Percentiles rank a stretch among this genome's conserved stretches.
Conservation (phyloP, 2,113 vertebrate species). For the Anhinga rufa region DNA sequence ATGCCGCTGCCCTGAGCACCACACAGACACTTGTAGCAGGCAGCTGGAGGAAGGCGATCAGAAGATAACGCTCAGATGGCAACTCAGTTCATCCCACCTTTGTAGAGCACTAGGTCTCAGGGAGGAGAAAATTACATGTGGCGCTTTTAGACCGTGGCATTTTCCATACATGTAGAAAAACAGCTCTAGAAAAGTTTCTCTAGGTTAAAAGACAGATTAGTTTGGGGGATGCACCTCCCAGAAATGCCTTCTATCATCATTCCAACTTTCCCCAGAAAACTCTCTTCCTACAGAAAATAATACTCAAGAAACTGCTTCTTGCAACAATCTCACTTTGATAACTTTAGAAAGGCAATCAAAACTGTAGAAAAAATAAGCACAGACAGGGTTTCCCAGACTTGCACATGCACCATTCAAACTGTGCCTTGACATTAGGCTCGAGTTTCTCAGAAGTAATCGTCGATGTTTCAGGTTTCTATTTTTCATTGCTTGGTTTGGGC, state of each 20-base stretch:
- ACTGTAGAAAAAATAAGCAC: neutral
- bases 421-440: neutral
- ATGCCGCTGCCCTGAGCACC: neutral
- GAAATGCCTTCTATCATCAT: neutral
- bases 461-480: neutral
- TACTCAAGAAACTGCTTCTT: neutral
- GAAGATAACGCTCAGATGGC: neutral
- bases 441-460: neutral
- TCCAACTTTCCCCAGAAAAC: neutral
- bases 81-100: neutral
- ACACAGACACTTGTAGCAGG: neutral
- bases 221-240: neutral
- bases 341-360: neutral
- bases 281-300: neutral
- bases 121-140: neutral
- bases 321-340: neutral
- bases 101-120: rapidly evolving
- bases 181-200: neutral
- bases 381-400: neutral
- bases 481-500: neutral
- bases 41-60: neutral
- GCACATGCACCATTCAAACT: neutral
- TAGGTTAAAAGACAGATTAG: neutral
- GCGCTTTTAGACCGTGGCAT: neutral
- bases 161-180: neutral